Percentiles rank a stretch among this genome's conserved stretches.
Conservation (phyloP, 2,113 vertebrate genomes). For the Sigmodon hispidus region DNA sequence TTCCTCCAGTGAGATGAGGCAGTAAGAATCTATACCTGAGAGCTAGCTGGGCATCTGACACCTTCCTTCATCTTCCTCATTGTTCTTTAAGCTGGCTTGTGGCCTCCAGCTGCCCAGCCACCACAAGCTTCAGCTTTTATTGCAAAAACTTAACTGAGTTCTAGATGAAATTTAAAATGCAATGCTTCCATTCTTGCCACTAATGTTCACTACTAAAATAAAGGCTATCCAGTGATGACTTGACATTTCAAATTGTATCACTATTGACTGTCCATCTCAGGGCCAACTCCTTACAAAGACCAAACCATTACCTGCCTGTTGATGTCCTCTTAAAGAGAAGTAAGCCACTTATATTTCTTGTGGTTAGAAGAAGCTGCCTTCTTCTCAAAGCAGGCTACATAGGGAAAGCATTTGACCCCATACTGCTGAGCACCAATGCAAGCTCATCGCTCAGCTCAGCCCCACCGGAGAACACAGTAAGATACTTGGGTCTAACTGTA, state of each 20-base stretch:
- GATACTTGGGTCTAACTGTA: background rate
- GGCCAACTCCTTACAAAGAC: conserved; percentile 49
- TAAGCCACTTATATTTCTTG: conserved; percentile 42
- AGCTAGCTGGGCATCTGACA: background rate
- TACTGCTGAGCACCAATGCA: background rate
- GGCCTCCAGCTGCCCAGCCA: background rate
- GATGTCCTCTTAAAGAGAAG: conserved; percentile 64
- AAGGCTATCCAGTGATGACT: conserved; percentile 1
- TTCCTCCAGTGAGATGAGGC: background rate
- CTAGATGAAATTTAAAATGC: conserved; percentile 45
- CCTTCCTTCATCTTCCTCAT: conserved; percentile 31
- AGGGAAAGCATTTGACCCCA: background rate
- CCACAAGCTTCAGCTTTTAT: background rate
- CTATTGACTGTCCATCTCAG: conserved; percentile 19
- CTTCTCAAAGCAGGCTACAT: background rate
- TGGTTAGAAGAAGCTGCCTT: conserved; percentile 6
- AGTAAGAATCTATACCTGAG: background rate
- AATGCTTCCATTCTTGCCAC: background rate
- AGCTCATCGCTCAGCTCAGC: background rate
- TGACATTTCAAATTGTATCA: conserved; percentile 58
- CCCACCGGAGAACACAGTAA: background rate
- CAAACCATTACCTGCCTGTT: conserved; percentile 24
- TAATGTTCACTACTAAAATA: conserved; percentile 36
- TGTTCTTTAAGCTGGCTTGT: conserved; percentile 27
- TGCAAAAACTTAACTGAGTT: conserved; percentile 37